A percentile compares a stretch with the other conserved stretches of the same genome.
These are phyloP conservation scores for Limenitis camilla DNA, from an alignment of 2,888 invertebrate genomes.

Conservation along the genomic window DNA sequence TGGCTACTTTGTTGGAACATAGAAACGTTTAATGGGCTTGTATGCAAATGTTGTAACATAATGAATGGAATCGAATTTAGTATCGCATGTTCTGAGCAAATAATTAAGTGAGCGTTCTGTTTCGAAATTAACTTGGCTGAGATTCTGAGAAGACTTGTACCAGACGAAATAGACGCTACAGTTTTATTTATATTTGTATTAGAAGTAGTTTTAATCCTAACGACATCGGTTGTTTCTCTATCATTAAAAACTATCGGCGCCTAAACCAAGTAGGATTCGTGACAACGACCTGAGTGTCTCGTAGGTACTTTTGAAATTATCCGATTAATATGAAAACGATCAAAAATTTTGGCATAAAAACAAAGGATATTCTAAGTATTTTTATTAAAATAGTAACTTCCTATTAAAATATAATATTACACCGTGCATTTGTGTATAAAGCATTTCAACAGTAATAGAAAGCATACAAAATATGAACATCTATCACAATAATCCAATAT, in stretches of 20 bases:
- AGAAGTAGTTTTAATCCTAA: too few species aligned
- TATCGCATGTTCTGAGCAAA: constrained; percentile 8
- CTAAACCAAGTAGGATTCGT: too few species aligned
- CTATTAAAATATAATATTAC: too few species aligned
- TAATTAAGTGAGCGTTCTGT: constrained; percentile 6
- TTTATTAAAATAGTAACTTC: too few species aligned
- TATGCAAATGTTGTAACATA: constrained; percentile 14
- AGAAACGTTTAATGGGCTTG: constrained; percentile 16
- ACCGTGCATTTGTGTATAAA: too few species aligned
- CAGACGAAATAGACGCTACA: neutral
- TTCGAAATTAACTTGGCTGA: constrained; percentile 4
- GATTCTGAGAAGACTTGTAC: neutral
- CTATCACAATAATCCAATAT: constrained; percentile 19
- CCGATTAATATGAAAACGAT: too few species aligned
- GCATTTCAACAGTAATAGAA: neutral
- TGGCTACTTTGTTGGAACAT: constrained; percentile 20
- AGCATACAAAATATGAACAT: constrained; percentile 3
- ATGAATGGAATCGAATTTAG: constrained; percentile 9
- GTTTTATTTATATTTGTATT: neutral
- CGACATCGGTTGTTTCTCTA: too few species aligned
- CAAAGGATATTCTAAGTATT: too few species aligned
- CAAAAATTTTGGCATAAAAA: too few species aligned
- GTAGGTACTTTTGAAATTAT: too few species aligned
- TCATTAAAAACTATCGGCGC: too few species aligned
- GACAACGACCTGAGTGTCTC: too few species aligned